Conservation (phyloP, 2,113 vertebrate species). For the Electrona antarctica region DNA sequence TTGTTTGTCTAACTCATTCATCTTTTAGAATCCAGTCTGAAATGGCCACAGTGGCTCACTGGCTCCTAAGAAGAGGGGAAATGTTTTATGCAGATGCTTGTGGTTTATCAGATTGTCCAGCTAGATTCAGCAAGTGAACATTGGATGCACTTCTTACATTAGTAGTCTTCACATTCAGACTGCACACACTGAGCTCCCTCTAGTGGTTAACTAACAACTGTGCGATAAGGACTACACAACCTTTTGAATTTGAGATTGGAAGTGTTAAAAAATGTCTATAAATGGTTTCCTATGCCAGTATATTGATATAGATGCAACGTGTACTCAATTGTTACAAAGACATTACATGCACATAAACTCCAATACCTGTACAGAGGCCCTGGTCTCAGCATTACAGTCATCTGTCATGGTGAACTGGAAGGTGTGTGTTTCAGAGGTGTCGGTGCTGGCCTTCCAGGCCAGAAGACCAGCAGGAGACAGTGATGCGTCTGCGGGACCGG, state of each 20-base stretch:
- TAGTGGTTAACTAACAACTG: slow-evolving; percentile 45
- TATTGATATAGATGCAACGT: too few relatives aligned
- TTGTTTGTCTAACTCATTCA: not conserved
- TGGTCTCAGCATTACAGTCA: slow-evolving; percentile 82
- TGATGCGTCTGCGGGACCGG: slow-evolving; percentile 80
- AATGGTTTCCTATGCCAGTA: not conserved
- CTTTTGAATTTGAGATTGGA: not conserved
- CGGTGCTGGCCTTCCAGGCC: slow-evolving; percentile 77
- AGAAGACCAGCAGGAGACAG: slow-evolving; percentile 86
- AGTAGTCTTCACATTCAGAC: not conserved
- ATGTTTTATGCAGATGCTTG: too few relatives aligned
- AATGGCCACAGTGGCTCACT: too few relatives aligned
- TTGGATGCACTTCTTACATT: too few relatives aligned
- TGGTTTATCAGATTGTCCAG: too few relatives aligned
- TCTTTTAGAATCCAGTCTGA: not conserved
- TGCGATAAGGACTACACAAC: not conserved
- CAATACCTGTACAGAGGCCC: slow-evolving; percentile 79
- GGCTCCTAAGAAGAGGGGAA: too few relatives aligned
- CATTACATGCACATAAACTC: too few relatives aligned
- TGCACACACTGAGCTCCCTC: slow-evolving; percentile 46
- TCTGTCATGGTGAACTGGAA: slow-evolving; percentile 82
- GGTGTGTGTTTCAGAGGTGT: slow-evolving; percentile 56
- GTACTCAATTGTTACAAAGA: too few relatives aligned
- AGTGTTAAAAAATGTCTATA: not conserved
- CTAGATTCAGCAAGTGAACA: too few relatives aligned